These are phyloP conservation scores for Micrasema minimum DNA, from an alignment of 1,140 invertebrate species.

Conservation along the genomic window DNA sequence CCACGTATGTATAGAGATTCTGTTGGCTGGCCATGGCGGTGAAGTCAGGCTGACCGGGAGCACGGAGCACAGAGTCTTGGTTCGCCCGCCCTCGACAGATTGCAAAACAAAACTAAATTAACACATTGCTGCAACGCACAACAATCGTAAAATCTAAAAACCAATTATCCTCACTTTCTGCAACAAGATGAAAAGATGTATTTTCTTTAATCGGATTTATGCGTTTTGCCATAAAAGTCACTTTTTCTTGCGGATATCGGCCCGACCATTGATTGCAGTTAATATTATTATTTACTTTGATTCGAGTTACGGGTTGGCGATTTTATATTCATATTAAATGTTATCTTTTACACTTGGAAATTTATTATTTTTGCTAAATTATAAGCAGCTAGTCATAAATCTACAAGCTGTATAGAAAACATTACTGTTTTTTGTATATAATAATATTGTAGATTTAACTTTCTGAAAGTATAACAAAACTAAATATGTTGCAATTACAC, in stretches of 20 bases:
- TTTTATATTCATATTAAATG: slow-evolving; percentile 22
- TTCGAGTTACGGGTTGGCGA: slow-evolving; percentile 3
- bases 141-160: slow-evolving; percentile 31
- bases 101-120: slow-evolving; percentile 53
- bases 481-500: too few species aligned
- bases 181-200: slow-evolving; percentile 24
- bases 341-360: not conserved
- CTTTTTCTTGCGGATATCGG: slow-evolving; percentile 26
- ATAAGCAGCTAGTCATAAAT: not conserved
- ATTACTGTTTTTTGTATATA: too few species aligned
- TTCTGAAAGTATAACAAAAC: too few species aligned
- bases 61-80: not conserved
- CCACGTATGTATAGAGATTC: slow-evolving; percentile 52
- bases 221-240: slow-evolving; percentile 20
- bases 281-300: slow-evolving; percentile 23
- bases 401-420: too few species aligned
- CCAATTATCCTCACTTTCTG: slow-evolving; percentile 40
- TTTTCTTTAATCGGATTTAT: slow-evolving; percentile 39
- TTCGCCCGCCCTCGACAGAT: slow-evolving; percentile 34
- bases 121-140: slow-evolving; percentile 34
- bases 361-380: not conserved
- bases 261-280: not conserved
- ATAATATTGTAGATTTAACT: too few species aligned
- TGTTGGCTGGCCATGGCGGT: slow-evolving; percentile 23
- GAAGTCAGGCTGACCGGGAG: not conserved